Percentiles rank a stretch among this genome's conserved stretches.
Conservation (phyloP, 1,140 invertebrate species). For the Vanessa atalanta region DNA sequence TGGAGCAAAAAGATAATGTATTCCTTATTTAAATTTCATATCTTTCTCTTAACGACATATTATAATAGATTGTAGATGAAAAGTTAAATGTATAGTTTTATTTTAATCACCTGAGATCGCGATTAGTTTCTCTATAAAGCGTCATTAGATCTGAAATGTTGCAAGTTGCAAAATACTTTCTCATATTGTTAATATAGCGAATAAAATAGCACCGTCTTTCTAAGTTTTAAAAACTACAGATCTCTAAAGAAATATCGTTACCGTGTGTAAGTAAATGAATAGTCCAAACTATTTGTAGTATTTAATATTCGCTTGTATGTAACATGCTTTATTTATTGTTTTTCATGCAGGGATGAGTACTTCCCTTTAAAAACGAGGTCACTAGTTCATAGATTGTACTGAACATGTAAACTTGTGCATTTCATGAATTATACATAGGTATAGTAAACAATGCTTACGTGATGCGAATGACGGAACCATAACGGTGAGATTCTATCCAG, state of each 20-base stretch:
- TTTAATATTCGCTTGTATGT: too few species aligned
- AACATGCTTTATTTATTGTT: too few species aligned
- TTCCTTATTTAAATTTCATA: too few species aligned
- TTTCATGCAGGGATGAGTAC: neutral
- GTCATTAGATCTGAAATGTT: neutral
- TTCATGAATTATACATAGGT: conserved; percentile 63
- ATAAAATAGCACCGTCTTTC: too few species aligned
- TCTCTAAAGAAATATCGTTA: too few species aligned
- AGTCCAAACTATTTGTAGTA: too few species aligned
- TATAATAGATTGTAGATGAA: too few species aligned
- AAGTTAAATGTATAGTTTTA: neutral
- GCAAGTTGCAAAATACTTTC: neutral
- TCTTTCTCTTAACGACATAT: too few species aligned
- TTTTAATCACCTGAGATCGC: neutral
- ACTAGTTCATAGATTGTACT: conserved; percentile 32
- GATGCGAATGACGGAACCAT: conserved; percentile 57
- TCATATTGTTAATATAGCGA: too few species aligned
- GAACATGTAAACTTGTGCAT: conserved; percentile 40
- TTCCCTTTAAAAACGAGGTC: conserved; percentile 24
- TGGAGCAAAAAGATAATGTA: too few species aligned
- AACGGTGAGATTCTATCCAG: conserved; percentile 67
- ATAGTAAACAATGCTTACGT: conserved; percentile 47
- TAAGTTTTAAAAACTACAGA: too few species aligned
- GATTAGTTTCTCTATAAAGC: neutral
- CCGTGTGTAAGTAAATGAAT: too few species aligned